Percentiles rank a stretch among this genome's conserved stretches.
Conservation (phyloP, 2,797 vertebrate genomes). For the Chrosomus eos region DNA sequence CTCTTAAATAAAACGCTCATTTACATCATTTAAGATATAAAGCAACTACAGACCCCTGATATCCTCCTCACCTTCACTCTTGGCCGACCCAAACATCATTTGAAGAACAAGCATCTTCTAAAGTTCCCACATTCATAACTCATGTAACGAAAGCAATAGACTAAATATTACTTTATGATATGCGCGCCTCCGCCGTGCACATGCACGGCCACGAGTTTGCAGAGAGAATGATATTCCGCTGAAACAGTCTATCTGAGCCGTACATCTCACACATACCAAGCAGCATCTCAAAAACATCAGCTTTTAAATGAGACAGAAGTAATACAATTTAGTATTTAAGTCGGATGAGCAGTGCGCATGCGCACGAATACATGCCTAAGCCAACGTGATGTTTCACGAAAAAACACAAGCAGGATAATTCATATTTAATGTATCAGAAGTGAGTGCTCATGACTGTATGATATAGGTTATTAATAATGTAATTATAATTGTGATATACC, state of each 20-base stretch:
- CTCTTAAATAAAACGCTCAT: not conserved
- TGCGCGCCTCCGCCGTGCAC: constrained; percentile 6
- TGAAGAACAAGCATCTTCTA: not conserved
- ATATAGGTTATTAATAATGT: not conserved
- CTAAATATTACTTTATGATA: not conserved
- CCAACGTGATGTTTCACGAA: not conserved
- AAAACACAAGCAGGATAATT: not conserved
- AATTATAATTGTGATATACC: not conserved
- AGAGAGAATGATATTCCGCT: not conserved
- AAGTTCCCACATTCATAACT: not conserved
- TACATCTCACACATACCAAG: not conserved
- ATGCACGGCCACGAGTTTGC: constrained; percentile 40
- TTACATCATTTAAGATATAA: not conserved
- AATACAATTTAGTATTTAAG: not conserved
- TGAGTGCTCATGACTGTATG: not conserved
- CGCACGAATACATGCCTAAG: not conserved
- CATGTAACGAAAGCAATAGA: not conserved
- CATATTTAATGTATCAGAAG: not conserved
- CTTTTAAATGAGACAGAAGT: not conserved
- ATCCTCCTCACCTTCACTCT: not conserved
- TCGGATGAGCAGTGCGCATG: not conserved
- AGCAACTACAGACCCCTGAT: not conserved
- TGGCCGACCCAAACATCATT: not conserved
- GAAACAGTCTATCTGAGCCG: not conserved
- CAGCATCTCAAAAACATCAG: not conserved